Conservation (phyloP, 2,113 vertebrate genomes). For the Ctenomys sociabilis region DNA sequence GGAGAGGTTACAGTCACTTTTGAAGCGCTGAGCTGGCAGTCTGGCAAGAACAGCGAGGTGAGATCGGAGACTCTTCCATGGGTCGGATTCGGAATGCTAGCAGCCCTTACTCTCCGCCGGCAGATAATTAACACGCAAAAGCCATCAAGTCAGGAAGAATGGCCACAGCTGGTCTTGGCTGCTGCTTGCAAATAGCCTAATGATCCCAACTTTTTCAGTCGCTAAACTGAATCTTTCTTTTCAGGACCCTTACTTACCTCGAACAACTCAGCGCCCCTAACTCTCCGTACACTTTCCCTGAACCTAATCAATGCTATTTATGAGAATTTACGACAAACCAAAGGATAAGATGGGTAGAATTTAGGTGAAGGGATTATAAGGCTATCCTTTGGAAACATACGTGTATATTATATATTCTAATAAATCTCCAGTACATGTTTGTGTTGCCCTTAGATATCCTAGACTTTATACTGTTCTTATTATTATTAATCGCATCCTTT, state of each 20-base stretch:
- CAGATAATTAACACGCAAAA: background rate
- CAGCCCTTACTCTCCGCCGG: background rate
- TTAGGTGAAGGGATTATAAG: slow-evolving; percentile 60
- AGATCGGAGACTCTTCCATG: background rate
- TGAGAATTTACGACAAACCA: slow-evolving; percentile 61
- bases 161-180: background rate
- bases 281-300: slow-evolving; percentile 26
- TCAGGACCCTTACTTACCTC: background rate
- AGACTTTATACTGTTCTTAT: slow-evolving; percentile 61
- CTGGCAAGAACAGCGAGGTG: background rate
- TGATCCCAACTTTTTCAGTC: background rate
- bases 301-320: slow-evolving; percentile 65
- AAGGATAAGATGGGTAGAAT: slow-evolving; percentile 52
- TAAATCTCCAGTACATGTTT: slow-evolving; percentile 72
- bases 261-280: background rate
- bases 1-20: slow-evolving; percentile 48
- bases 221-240: background rate
- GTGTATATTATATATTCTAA: slow-evolving; percentile 74
- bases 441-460: slow-evolving; percentile 52
- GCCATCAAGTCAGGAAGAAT: background rate
- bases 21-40: background rate
- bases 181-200: background rate
- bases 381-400: slow-evolving; percentile 79
- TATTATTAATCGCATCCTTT: slow-evolving; percentile 11
- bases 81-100: background rate